A percentile compares a stretch with the other conserved stretches of the same genome.
Conservation (phyloP, 2,888 invertebrate species). For the Athrips mouffetella region DNA sequence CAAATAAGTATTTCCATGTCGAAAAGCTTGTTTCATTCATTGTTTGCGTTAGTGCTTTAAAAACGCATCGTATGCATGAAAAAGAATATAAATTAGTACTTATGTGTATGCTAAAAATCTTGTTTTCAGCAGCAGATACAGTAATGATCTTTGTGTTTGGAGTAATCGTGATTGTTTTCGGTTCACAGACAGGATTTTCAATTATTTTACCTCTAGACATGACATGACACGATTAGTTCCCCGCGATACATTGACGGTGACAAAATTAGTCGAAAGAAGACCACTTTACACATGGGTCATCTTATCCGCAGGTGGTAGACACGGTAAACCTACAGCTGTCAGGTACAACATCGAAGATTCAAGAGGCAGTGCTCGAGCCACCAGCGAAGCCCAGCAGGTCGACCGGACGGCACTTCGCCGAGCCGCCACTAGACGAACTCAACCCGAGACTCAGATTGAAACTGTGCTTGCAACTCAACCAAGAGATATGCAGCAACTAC, state of each 20-base stretch:
- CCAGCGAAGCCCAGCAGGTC: slow-evolving; percentile 50
- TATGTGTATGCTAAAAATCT: too few species aligned
- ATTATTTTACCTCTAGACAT: too few species aligned
- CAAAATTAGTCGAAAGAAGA: background rate
- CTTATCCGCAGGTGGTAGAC: slow-evolving; percentile 79
- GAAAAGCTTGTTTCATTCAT: too few species aligned
- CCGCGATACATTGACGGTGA: background rate
- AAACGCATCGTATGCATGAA: too few species aligned
- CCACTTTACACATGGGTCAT: background rate
- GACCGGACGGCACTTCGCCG: slow-evolving; percentile 73
- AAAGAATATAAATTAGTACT: too few species aligned
- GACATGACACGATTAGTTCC: background rate
- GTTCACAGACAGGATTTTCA: too few species aligned
- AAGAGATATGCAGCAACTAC: slow-evolving; percentile 90
- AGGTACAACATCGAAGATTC: slow-evolving; percentile 82
- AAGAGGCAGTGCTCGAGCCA: slow-evolving; percentile 83
- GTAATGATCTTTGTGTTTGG: too few species aligned
- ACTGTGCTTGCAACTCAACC: slow-evolving; percentile 88
- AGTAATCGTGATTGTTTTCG: too few species aligned
- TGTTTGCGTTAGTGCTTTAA: too few species aligned
- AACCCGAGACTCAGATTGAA: slow-evolving; percentile 86
- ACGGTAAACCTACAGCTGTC: slow-evolving; percentile 85
- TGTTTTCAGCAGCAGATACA: too few species aligned
- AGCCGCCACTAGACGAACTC: slow-evolving; percentile 79
- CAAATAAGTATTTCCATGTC: too few species aligned